Percentiles rank a stretch among this genome's conserved stretches.
These are phyloP conservation scores for Prietella phreatophila DNA, from an alignment of 2,113 vertebrate species.

Conservation along the genomic window DNA sequence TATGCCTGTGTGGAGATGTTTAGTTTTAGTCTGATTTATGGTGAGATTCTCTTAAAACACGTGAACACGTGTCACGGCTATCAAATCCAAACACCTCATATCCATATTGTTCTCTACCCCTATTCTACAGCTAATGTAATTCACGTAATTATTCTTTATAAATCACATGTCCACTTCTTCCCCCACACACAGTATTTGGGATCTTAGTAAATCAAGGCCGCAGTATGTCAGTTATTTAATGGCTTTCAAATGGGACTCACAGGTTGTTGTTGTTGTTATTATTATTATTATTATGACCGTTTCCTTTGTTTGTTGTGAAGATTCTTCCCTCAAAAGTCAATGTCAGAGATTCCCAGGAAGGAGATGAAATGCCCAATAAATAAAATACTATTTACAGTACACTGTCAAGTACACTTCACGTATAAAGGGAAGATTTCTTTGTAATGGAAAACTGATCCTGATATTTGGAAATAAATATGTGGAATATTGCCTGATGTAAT, in stretches of 20 bases:
- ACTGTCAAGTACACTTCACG: slow-evolving; percentile 35
- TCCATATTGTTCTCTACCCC: neutral
- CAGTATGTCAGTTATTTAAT: neutral
- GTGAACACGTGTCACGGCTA: neutral
- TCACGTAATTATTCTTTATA: neutral
- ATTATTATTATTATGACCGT: neutral
- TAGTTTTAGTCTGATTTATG: neutral
- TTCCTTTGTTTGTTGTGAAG: neutral
- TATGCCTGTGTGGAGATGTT: neutral
- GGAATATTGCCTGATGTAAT: slow-evolving; percentile 37
- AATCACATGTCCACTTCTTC: neutral
- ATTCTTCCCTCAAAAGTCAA: neutral
- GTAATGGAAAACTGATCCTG: slow-evolving; percentile 67
- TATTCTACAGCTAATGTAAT: neutral
- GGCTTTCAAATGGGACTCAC: slow-evolving; percentile 14
- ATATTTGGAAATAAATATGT: neutral
- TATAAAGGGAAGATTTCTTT: slow-evolving; percentile 61
- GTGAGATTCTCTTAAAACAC: neutral
- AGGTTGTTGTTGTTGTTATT: neutral
- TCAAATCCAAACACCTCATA: neutral
- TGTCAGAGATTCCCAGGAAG: neutral
- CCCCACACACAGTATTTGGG: neutral
- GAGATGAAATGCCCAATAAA: neutral
- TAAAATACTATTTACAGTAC: slow-evolving; percentile 43
- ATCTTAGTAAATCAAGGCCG: slow-evolving; percentile 9